Percentiles rank a stretch among this genome's conserved stretches.
phyloP scores from a whole-genome alignment of 2,113 vertebrate species.

The Crotophaga sulcirostris region DNA sequence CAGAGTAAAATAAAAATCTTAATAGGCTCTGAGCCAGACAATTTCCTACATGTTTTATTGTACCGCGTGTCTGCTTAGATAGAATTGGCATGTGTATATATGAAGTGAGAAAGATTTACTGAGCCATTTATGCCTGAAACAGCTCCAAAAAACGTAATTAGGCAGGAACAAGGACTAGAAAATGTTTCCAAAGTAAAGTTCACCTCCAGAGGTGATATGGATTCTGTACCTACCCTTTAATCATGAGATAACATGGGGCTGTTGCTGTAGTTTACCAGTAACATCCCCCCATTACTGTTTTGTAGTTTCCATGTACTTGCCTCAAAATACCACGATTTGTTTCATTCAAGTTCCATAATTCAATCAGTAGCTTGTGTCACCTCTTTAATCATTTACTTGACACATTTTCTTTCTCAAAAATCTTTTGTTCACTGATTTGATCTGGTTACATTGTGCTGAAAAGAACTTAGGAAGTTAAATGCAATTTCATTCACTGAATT shows the following conservation, averaged over 20 bases:
- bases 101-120: constrained; percentile 31
- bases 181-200: constrained; percentile 47
- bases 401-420: neutral
- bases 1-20: neutral
- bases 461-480: constrained; percentile 1
- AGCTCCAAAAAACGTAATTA: constrained; percentile 9
- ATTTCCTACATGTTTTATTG: constrained; percentile 32
- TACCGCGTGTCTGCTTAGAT: neutral
- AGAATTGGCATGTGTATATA: constrained; percentile 30
- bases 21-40: neutral
- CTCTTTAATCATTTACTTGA: neutral
- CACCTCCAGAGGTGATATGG: neutral
- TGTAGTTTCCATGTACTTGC: neutral
- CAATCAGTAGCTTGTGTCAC: neutral
- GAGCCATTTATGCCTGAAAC: constrained; percentile 31
- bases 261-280: neutral
- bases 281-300: neutral
- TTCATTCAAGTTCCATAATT: neutral
- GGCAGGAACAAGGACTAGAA: neutral
- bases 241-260: neutral
- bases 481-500: neutral
- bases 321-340: neutral
- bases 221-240: neutral
- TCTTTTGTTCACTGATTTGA: neutral
- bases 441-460: neutral